phyloP scores from a whole-genome alignment of 2,113 vertebrate genomes.

The Nestor notabilis region DNA sequence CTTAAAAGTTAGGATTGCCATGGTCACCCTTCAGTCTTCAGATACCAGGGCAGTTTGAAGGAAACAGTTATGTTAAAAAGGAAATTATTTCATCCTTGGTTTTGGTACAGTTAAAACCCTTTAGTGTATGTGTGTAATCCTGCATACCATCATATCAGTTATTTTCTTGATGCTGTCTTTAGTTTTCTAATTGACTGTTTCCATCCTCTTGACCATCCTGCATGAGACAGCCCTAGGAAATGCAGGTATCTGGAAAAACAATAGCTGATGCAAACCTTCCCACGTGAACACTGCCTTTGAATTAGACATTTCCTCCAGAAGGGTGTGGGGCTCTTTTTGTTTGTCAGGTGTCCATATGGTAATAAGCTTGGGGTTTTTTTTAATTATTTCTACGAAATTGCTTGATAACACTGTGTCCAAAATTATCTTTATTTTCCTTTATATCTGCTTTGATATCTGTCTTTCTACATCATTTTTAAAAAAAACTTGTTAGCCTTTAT shows the following conservation, averaged over 20 bases:
- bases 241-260: not conserved
- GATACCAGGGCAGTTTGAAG: not conserved
- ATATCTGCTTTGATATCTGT: not conserved
- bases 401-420: not conserved
- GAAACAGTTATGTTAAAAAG: not conserved
- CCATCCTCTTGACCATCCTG: not conserved
- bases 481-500: not conserved
- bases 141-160: rapidly evolving
- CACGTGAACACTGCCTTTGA: not conserved
- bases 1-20: not conserved
- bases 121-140: not conserved
- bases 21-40: not conserved
- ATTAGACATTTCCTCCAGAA: not conserved
- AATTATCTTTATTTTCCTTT: not conserved
- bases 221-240: not conserved
- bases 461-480: not conserved
- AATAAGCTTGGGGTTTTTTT: not conserved
- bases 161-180: not conserved
- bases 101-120: not conserved
- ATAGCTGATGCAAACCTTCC: not conserved
- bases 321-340: not conserved
- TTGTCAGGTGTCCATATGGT: not conserved
- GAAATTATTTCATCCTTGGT: not conserved
- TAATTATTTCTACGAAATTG: not conserved
- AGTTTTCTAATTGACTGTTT: not conserved